Evolutionary conservation across 2,113 vertebrate species (phyloP).

Genomic region (Dasypus novemcinctus): DNA sequence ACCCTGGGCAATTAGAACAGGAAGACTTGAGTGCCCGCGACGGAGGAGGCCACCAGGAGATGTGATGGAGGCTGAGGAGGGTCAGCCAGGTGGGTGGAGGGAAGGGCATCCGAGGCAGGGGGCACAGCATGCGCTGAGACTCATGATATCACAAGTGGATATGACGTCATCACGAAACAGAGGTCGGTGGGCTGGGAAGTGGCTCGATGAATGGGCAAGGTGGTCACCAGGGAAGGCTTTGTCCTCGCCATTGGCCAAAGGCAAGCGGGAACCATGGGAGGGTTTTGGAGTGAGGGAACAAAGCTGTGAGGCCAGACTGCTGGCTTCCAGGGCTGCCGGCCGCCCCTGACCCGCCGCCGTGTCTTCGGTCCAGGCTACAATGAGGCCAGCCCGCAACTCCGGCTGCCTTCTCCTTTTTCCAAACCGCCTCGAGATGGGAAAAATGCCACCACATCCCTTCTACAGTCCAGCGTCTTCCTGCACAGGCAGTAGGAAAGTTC

Average conservation of each 20-base stretch:
- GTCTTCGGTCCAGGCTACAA: neutral
- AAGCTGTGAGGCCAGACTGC: neutral
- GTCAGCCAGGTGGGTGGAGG: neutral
- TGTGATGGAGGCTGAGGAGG: neutral
- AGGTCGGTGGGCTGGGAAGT: neutral
- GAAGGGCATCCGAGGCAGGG: neutral
- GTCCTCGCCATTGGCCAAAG: neutral
- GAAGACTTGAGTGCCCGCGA: neutral
- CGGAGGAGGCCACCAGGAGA: neutral
- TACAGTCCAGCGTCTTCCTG: neutral
- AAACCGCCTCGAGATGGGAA: conserved; percentile 21
- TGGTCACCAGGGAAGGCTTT: too few relatives aligned
- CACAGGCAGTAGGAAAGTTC: neutral
- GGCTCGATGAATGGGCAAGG: neutral
- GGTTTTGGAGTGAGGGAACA: neutral
- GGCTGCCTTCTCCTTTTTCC: neutral
- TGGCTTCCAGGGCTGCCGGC: neutral
- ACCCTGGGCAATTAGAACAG: rapidly evolving
- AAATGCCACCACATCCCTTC: neutral
- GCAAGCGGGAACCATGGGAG: neutral
- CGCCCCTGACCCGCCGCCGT: rapidly evolving
- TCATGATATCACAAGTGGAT: neutral
- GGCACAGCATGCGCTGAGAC: neutral
- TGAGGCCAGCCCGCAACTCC: neutral
- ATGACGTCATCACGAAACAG: rapidly evolving